These are phyloP conservation scores for Turdus rufiventris DNA, from an alignment of 2,113 vertebrate species.

Conservation along the genomic window DNA sequence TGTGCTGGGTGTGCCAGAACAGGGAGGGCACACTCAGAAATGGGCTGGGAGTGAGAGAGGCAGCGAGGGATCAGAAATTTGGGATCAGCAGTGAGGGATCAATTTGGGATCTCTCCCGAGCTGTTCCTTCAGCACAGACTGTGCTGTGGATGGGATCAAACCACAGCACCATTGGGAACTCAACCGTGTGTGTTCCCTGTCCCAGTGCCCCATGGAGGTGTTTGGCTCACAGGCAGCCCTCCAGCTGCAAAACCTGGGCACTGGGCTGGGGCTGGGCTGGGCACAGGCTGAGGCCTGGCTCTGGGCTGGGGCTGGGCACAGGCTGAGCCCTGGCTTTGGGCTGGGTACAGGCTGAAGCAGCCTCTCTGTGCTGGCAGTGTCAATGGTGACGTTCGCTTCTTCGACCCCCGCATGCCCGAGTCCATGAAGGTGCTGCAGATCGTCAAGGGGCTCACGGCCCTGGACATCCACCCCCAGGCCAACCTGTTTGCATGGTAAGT, in stretches of 20 bases:
- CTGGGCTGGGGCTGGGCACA: background rate
- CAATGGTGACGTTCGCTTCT: conserved; percentile 94
- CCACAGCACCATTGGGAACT: accelerated
- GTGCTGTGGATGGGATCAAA: accelerated
- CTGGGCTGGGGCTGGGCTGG: accelerated
- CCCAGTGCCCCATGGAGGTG: accelerated
- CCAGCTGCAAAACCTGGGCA: accelerated
- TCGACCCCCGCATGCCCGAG: conserved; percentile 87
- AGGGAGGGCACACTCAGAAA: accelerated
- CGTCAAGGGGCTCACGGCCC: conserved; percentile 90
- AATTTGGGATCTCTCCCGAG: background rate
- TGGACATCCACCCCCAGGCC: conserved; percentile 96
- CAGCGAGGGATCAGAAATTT: background rate
- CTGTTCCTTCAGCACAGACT: background rate
- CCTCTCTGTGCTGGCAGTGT: conserved; percentile 71
- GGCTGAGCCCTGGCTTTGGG: too few species aligned
- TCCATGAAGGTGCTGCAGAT: conserved; percentile 92
- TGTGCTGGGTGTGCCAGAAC: background rate
- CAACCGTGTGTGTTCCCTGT: accelerated
- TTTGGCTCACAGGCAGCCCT: accelerated
- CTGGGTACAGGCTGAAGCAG: too few species aligned
- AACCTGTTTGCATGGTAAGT: conserved; percentile 95
- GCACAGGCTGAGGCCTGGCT: background rate
- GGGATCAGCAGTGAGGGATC: background rate
- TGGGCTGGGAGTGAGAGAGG: background rate